Conservation (phyloP, 2,888 invertebrate species). For the Ichneumoninae sp. region DNA sequence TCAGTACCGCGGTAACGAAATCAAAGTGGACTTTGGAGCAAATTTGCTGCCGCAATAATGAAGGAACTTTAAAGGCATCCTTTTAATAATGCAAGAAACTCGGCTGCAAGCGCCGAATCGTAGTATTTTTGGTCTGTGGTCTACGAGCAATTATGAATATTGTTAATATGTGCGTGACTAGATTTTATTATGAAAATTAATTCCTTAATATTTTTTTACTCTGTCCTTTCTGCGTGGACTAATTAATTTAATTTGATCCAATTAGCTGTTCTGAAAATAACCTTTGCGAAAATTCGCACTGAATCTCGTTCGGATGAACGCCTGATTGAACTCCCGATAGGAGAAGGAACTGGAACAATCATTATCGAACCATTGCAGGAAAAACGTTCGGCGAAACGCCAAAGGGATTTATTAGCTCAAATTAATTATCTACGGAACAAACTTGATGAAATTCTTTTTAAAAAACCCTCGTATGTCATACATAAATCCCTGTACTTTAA, state of each 20-base stretch:
- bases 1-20: not conserved
- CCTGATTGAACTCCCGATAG: not conserved
- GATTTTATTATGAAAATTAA: not conserved
- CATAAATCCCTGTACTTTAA: too few relatives aligned
- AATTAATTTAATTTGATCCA: constrained; percentile 16
- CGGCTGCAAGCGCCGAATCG: not conserved
- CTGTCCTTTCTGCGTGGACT: not conserved
- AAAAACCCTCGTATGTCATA: too few relatives aligned
- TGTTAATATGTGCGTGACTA: not conserved
- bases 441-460: too few relatives aligned
- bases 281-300: not conserved
- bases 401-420: too few relatives aligned
- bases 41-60: not conserved
- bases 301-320: not conserved
- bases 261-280: constrained; percentile 1
- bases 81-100: not conserved
- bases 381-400: not conserved
- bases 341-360: not conserved
- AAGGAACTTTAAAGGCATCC: not conserved
- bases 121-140: not conserved
- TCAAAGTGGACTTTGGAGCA: not conserved
- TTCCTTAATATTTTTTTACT: not conserved
- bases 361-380: not conserved
- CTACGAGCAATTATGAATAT: not conserved
- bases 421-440: too few relatives aligned